Percentiles rank a stretch among this genome's conserved stretches.
Conservation (phyloP, 2,797 vertebrate genomes). For the Apogon talboti region DNA sequence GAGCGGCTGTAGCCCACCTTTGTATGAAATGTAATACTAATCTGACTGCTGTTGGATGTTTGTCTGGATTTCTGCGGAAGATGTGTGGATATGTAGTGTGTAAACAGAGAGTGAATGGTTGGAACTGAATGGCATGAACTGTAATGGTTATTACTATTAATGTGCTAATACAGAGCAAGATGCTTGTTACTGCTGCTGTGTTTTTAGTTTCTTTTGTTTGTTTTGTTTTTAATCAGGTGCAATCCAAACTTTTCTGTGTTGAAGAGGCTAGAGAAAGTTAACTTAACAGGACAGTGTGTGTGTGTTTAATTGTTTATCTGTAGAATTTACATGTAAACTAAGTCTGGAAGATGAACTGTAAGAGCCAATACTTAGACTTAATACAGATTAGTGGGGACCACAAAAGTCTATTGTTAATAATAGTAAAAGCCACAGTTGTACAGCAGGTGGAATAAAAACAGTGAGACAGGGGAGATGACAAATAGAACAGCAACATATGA, state of each 20-base stretch:
- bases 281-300: no score
- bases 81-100: conserved; percentile 66
- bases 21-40: conserved; percentile 78
- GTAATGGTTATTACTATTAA: conserved; percentile 78
- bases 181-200: conserved; percentile 63
- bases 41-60: conserved; percentile 77
- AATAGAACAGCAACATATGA: no score
- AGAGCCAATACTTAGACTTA: no score
- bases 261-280: no score
- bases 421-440: no score
- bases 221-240: conserved; percentile 9
- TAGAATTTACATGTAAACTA: no score
- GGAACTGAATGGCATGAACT: conserved; percentile 75
- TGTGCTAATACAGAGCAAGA: conserved; percentile 75
- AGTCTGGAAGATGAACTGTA: no score
- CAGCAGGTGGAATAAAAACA: no score
- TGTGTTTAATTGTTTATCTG: no score
- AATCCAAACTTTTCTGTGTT: neutral
- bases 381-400: no score
- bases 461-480: no score
- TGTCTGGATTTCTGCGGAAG: conserved; percentile 57
- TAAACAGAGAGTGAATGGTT: conserved; percentile 71
- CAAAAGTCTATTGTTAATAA: no score
- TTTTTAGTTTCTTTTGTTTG: conserved; percentile 22
- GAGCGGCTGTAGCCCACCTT: conserved; percentile 48